Evolutionary conservation across 2,113 vertebrate genomes (phyloP).

Genomic region (Suricata suricatta): DNA sequence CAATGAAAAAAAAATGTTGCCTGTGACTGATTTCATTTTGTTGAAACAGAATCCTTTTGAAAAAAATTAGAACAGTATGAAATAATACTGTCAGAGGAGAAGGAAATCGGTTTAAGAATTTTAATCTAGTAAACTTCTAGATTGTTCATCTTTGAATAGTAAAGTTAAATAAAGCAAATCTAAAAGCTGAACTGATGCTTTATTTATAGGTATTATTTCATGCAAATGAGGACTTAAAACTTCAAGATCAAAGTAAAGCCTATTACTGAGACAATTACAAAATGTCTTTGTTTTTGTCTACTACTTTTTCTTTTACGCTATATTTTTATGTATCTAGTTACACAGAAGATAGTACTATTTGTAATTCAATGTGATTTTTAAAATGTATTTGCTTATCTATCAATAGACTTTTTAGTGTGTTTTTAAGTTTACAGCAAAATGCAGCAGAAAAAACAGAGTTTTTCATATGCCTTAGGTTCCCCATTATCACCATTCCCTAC

Average conservation of each 20-base stretch:
- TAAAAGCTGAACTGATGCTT: not conserved
- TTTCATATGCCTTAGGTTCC: not conserved
- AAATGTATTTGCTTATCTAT: not conserved
- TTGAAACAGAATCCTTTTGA: not conserved
- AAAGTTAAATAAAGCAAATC: not conserved
- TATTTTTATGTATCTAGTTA: not conserved
- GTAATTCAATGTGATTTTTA: not conserved
- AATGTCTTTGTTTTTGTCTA: not conserved
- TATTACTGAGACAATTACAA: not conserved
- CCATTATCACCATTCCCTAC: not conserved
- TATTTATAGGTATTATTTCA: not conserved
- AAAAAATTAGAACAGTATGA: not conserved
- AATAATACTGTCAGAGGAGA: not conserved
- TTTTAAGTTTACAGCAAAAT: not conserved
- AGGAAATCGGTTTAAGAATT: not conserved
- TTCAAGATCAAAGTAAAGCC: not conserved
- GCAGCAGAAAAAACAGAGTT: not conserved
- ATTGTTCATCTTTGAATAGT: not conserved
- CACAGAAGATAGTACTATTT: not conserved
- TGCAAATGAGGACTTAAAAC: not conserved
- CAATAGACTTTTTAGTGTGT: not conserved
- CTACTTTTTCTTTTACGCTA: not conserved
- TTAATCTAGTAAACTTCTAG: not conserved
- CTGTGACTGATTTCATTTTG: not conserved
- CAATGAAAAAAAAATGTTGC: not conserved